Base-by-base conservation (phyloP, 37 sponge, comb jelly and placozoan genomes). In the Ianthella basta region DNA sequence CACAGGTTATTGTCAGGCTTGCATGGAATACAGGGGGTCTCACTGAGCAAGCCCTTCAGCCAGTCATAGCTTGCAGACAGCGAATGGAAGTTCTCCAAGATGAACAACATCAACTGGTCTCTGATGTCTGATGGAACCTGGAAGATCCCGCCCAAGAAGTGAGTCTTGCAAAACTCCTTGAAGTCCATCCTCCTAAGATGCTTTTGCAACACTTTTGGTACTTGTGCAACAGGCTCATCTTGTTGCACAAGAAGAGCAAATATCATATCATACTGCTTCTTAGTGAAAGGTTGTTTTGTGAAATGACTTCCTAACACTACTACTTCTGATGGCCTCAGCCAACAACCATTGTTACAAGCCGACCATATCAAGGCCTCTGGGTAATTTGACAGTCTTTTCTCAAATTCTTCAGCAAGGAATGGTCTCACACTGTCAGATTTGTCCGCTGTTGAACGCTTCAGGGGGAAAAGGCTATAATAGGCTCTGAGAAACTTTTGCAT, bases 401-500 rank as follows among this genome's bases (percentile, higher is more conserved):
- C 78, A 75, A 75, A 75, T 21, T 39, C 78, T 12, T 19, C 54
- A 18, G 78, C 37, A 21, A 75, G 78, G 53, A 36, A 53, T 2
- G 78, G 78, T 41, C 37, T 30, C 16, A 75, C 78, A 19, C 54
- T 53, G 25, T 75, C 78, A 10, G 29, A 4, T 10, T 61, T 27
- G 1, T 1, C 25, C 12, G 39, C 78, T 53, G n/a, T 4, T 29
- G 24, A 5, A 32, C 72, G 33, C 12, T 44, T 44, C 20, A 50
- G 12, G 27, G 89, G 85, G 83, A 82, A 93, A 0, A 93, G 78
- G 0, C 72, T 55, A 53, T 93, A 93, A 38, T 89, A 93, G 1
- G 39, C 18, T 1, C 63, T 23, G 3, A 91, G 66, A 35, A 70
- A 72, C 21, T 56, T 55, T 6, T 72, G 53, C 44, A 40, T 50